These are phyloP conservation scores for Agriopis leucophaearia DNA, from an alignment of 2,888 invertebrate genomes.

Conservation along the genomic window DNA sequence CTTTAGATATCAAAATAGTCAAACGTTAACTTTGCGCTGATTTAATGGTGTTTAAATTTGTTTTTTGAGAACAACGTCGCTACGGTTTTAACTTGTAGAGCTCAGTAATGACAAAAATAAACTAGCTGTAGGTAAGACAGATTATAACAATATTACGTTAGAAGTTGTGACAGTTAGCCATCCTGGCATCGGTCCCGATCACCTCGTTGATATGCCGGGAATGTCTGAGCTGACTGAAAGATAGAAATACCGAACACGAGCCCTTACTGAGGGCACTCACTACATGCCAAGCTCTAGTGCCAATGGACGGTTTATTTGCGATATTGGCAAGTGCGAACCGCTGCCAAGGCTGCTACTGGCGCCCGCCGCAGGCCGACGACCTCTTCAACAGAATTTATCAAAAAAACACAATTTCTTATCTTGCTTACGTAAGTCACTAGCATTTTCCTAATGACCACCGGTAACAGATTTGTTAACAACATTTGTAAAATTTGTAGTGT, in stretches of 20 bases:
- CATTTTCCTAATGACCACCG: conserved; percentile 19
- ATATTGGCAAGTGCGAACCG: conserved; percentile 76
- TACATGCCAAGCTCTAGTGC: conserved; percentile 77
- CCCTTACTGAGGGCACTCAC: conserved; percentile 71
- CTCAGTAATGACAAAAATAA: conserved; percentile 9
- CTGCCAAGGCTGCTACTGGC: conserved; percentile 74
- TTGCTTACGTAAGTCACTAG: conserved; percentile 1
- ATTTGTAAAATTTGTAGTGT: conserved; percentile 20
- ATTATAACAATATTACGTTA: conserved; percentile 35
- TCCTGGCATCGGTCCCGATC: conserved; percentile 49
- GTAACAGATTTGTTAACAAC: conserved; percentile 24
- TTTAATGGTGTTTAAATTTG: not conserved
- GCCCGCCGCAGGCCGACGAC: conserved; percentile 76
- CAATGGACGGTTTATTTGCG: conserved; percentile 83
- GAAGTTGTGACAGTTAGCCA: conserved; percentile 43
- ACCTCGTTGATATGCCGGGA: conserved; percentile 54
- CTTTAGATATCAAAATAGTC: not conserved
- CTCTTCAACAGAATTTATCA: conserved; percentile 53
- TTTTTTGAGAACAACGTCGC: not conserved
- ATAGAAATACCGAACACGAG: conserved; percentile 63
- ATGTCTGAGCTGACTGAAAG: conserved; percentile 58
- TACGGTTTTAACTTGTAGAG: not conserved
- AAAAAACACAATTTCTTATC: conserved; percentile 29
- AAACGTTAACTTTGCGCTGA: not conserved
- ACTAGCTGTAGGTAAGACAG: conserved; percentile 15